These are phyloP conservation scores for Enteromius anoplus DNA, from an alignment of 2,797 vertebrate species.

Conservation along the genomic window DNA sequence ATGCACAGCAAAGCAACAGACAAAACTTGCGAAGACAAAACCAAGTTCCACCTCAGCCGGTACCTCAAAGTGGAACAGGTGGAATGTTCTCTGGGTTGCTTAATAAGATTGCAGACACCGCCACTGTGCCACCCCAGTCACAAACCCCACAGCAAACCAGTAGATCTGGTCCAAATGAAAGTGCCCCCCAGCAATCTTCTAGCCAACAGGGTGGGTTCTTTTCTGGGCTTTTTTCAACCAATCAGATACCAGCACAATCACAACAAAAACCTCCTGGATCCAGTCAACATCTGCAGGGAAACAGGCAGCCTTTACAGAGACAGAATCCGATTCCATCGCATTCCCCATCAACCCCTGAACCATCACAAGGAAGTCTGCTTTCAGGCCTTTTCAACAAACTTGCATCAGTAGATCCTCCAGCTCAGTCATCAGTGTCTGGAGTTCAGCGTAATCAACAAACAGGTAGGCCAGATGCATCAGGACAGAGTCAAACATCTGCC, in stretches of 20 bases:
- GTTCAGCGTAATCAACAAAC: slow-evolving; percentile 58
- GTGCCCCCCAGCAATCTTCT: slow-evolving; percentile 63
- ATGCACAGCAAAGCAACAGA: slow-evolving; percentile 61
- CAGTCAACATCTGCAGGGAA: slow-evolving; percentile 68
- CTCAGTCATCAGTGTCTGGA: slow-evolving; percentile 60
- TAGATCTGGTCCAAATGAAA: slow-evolving; percentile 58
- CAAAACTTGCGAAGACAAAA: slow-evolving; percentile 71
- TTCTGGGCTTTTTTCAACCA: slow-evolving; percentile 75
- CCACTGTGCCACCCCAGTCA: slow-evolving; percentile 44
- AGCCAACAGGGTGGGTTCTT: slow-evolving; percentile 76
- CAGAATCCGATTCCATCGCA: slow-evolving; percentile 75
- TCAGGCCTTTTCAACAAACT: slow-evolving; percentile 83
- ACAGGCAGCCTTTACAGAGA: slow-evolving; percentile 74
- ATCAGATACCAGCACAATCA: slow-evolving; percentile 61
- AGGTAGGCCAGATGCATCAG: slow-evolving; percentile 57
- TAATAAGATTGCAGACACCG: slow-evolving; percentile 74
- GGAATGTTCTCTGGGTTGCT: slow-evolving; percentile 77
- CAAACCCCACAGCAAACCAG: slow-evolving; percentile 20
- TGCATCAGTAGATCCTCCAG: slow-evolving; percentile 75
- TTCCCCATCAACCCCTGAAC: slow-evolving; percentile 66
- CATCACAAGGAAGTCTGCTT: slow-evolving; percentile 77
- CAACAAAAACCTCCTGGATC: slow-evolving; percentile 54
- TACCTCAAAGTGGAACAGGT: slow-evolving; percentile 64
- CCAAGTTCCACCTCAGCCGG: slow-evolving; percentile 66
- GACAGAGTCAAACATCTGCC: slow-evolving; percentile 56